phyloP scores from a whole-genome alignment of 2,888 invertebrate species.

The Arge pagana region DNA sequence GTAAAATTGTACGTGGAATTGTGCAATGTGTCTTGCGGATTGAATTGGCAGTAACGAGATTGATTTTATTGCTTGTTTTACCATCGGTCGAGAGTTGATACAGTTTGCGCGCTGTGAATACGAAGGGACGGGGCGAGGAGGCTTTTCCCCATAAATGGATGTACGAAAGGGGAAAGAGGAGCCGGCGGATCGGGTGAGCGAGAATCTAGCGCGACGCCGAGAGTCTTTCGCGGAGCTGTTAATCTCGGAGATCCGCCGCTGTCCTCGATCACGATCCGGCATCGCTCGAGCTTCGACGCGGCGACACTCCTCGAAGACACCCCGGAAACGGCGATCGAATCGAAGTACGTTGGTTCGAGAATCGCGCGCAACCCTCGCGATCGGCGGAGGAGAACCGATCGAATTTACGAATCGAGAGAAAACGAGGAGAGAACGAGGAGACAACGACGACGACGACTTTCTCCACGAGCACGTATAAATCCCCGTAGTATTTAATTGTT shows the following conservation, averaged over 20 bases:
- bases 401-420: no score
- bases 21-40: constrained; percentile 59
- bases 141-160: background rate
- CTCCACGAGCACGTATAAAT: background rate
- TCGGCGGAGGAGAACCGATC: no score
- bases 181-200: background rate
- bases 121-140: background rate
- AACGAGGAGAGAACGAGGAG: no score
- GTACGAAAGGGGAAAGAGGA: background rate
- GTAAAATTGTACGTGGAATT: constrained; percentile 60
- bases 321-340: no score
- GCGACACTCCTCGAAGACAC: no score
- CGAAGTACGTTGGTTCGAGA: no score
- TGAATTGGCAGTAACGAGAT: constrained; percentile 59
- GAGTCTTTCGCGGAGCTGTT: constrained; percentile 29
- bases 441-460: no score
- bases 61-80: constrained; percentile 59
- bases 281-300: no score
- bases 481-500: background rate
- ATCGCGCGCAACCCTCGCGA: no score
- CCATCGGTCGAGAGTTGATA: constrained; percentile 21
- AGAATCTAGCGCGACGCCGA: constrained; percentile 1
- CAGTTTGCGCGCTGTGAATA: constrained; percentile 5
- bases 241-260: constrained; percentile 29
- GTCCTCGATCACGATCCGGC: constrained; percentile 22